Evolutionary conservation across 2,113 vertebrate species (phyloP).

Genomic region (Oreochromis spilurus): DNA sequence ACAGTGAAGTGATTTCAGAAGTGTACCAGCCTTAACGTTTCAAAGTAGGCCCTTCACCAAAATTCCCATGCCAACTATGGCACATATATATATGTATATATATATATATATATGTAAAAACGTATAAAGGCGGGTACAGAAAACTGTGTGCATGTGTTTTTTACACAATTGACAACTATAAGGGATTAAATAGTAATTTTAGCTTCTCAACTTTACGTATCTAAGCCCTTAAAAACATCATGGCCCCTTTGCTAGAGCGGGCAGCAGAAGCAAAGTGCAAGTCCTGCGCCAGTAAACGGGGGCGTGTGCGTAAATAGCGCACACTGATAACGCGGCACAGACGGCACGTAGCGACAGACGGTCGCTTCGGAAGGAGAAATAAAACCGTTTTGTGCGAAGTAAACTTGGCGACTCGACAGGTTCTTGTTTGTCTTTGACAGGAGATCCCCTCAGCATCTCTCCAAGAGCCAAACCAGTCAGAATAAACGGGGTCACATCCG

Average conservation of each 20-base stretch:
- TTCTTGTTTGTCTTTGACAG: slow-evolving; percentile 46
- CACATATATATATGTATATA: background rate
- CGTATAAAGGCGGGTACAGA: background rate
- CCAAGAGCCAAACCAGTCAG: background rate
- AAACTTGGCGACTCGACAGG: slow-evolving; percentile 54
- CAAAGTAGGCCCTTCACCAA: background rate
- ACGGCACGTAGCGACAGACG: background rate
- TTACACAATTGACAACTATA: background rate
- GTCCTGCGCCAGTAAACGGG: slow-evolving; percentile 2
- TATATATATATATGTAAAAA: background rate
- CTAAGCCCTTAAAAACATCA: background rate
- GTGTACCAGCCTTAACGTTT: background rate
- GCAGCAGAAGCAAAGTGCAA: slow-evolving; percentile 19
- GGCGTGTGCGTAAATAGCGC: slow-evolving; percentile 33
- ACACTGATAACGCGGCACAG: background rate
- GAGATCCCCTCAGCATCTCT: slow-evolving; percentile 47
- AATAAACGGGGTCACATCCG: background rate
- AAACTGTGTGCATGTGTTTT: background rate
- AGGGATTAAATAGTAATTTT: background rate
- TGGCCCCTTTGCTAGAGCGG: background rate
- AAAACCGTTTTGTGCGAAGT: background rate
- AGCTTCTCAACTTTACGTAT: background rate
- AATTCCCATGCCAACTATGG: background rate
- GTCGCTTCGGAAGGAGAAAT: background rate
- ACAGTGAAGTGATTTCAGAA: background rate